These are phyloP conservation scores for Conistra vaccinii DNA, from an alignment of 2,888 invertebrate species.

Conservation along the genomic window DNA sequence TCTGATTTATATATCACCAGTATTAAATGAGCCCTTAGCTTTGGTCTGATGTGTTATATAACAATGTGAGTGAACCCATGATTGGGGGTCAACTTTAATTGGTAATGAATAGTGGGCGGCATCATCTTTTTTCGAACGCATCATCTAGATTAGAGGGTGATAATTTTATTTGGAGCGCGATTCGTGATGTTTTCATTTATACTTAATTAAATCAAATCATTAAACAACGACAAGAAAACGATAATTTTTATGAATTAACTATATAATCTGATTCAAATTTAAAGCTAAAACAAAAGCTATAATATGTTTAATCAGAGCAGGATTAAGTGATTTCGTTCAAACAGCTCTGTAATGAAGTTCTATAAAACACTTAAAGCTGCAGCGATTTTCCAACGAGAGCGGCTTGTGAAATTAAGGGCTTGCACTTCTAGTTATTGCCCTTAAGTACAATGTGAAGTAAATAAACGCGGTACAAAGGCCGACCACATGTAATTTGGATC, in stretches of 20 bases:
- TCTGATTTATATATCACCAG: constrained; percentile 76
- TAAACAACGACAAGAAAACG: background rate
- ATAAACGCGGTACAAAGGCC: constrained; percentile 86
- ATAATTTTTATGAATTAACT: background rate
- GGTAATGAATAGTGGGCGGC: constrained; percentile 74
- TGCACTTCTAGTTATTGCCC: constrained; percentile 87
- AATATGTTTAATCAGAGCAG: constrained; percentile 8
- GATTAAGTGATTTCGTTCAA: constrained; percentile 72
- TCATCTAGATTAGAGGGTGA: constrained; percentile 66
- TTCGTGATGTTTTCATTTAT: constrained; percentile 54
- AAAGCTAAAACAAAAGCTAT: background rate
- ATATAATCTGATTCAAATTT: background rate
- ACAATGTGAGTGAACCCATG: constrained; percentile 65
- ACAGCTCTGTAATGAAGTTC: constrained; percentile 71
- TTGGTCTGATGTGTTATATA: constrained; percentile 64
- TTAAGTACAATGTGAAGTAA: constrained; percentile 90
- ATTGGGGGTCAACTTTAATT: constrained; percentile 71
- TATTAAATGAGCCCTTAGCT: constrained; percentile 71
- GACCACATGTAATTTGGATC: constrained; percentile 88
- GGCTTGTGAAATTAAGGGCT: constrained; percentile 85
- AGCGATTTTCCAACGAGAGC: constrained; percentile 80
- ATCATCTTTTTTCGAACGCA: constrained; percentile 67
- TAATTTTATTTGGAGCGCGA: constrained; percentile 63
- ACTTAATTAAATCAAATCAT: constrained; percentile 38
- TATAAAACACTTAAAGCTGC: constrained; percentile 80